A percentile compares a stretch with the other conserved stretches of the same genome.
Evolutionary conservation across 1,140 invertebrate species (phyloP).

Genomic region (Dinoponera quadriceps): DNA sequence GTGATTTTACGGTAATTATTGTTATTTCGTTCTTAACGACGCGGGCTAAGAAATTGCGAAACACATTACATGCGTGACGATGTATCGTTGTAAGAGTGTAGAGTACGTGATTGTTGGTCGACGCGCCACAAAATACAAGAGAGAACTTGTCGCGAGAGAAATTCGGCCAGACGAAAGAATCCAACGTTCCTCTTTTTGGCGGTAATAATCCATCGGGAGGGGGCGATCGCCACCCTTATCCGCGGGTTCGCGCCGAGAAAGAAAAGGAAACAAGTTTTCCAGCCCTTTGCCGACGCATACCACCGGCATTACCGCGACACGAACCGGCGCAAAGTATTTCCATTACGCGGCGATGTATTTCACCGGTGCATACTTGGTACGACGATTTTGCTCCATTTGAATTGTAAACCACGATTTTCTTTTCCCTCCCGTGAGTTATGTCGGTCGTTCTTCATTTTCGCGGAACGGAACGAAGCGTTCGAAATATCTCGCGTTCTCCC

Average conservation of each 20-base stretch:
- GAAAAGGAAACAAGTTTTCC: conserved; percentile 60
- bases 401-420: conserved; percentile 70
- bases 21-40: conserved; percentile 49
- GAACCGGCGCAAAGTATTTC: conserved; percentile 72
- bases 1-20: conserved; percentile 56
- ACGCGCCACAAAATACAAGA: too few relatives aligned
- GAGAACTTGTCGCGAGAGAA: too few relatives aligned
- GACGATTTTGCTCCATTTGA: conserved; percentile 70
- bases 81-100: neutral
- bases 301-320: conserved; percentile 62
- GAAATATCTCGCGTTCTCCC: conserved; percentile 39
- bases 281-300: conserved; percentile 56
- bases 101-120: too few relatives aligned
- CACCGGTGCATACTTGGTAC: conserved; percentile 63
- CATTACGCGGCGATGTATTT: conserved; percentile 69
- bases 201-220: conserved; percentile 57
- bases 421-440: conserved; percentile 44
- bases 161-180: neutral
- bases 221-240: conserved; percentile 56
- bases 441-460: conserved; percentile 56
- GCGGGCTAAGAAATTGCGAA: neutral
- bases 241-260: conserved; percentile 38
- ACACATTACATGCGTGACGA: conserved; percentile 2
- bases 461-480: conserved; percentile 31
- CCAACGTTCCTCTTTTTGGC: conserved; percentile 49